phyloP scores from a whole-genome alignment of 2,113 vertebrate genomes.

The Syngnathoides biaculeatus region DNA sequence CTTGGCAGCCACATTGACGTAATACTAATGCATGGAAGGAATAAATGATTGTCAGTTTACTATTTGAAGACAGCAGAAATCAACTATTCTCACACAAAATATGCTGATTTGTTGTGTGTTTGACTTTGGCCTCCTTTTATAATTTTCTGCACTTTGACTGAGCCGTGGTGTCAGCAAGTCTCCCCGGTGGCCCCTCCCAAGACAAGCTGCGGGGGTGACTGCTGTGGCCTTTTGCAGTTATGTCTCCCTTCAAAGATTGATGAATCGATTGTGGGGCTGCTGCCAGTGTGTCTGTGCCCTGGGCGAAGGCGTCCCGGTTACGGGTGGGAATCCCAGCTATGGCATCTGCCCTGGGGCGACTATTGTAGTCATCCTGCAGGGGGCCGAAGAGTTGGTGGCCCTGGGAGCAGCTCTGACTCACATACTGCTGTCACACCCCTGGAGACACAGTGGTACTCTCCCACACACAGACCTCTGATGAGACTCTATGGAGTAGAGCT shows the following conservation, averaged over 20 bases:
- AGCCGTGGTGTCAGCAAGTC: constrained; percentile 28
- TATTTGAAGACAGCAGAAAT: not conserved
- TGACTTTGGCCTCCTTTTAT: not conserved
- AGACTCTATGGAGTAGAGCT: constrained; percentile 41
- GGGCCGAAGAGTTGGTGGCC: constrained; percentile 72
- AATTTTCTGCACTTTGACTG: constrained; percentile 25
- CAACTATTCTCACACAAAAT: not conserved
- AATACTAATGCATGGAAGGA: not conserved
- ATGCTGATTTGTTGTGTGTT: not conserved
- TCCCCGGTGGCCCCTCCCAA: constrained; percentile 37
- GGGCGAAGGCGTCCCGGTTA: constrained; percentile 77
- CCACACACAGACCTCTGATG: constrained; percentile 41
- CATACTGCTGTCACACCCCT: constrained; percentile 82
- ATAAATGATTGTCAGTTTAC: not conserved
- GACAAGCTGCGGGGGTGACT: constrained; percentile 52
- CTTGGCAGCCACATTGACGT: constrained; percentile 3
- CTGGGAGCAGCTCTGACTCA: constrained; percentile 72
- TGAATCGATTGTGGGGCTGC: constrained; percentile 77
- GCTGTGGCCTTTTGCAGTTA: constrained; percentile 66
- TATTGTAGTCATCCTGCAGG: constrained; percentile 75
- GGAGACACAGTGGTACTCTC: constrained; percentile 71
- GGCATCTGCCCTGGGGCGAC: constrained; percentile 74
- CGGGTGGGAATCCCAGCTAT: constrained; percentile 79
- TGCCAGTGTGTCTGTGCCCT: constrained; percentile 80
- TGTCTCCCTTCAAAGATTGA: constrained; percentile 72